Percentiles rank a stretch among this genome's conserved stretches.
phyloP scores from a whole-genome alignment of 2,113 vertebrate genomes.

The Phalacrocorax brasilianus region DNA sequence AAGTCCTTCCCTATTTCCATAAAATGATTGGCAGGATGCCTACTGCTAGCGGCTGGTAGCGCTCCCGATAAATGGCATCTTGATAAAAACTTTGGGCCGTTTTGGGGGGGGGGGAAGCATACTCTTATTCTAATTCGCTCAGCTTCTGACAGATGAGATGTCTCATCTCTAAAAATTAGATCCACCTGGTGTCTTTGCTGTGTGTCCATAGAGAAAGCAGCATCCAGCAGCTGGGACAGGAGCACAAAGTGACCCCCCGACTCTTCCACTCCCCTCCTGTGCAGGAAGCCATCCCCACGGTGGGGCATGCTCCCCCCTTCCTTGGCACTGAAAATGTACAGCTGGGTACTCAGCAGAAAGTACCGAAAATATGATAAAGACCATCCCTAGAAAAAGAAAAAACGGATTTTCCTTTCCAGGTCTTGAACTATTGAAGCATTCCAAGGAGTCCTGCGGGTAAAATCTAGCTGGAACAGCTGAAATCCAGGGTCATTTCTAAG shows the following conservation, averaged over 20 bases:
- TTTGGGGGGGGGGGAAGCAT: not conserved
- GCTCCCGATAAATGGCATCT: conserved; percentile 42
- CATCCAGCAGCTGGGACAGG: not conserved
- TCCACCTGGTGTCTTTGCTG: not conserved
- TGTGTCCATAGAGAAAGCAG: not conserved
- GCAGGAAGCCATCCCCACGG: accelerated
- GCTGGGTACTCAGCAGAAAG: not conserved
- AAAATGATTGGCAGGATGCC: conserved; percentile 64
- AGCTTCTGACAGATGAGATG: conserved; percentile 35
- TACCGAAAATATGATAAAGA: not conserved
- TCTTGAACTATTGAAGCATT: not conserved
- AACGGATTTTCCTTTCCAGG: not conserved
- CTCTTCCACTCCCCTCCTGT: not conserved
- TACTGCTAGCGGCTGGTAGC: not conserved
- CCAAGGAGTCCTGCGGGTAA: not conserved
- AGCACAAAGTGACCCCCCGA: accelerated
- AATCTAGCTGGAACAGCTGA: not conserved
- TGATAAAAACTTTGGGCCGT: conserved; percentile 53
- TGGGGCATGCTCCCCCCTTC: not conserved
- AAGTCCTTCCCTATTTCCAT: conserved; percentile 67
- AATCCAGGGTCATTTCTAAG: not conserved
- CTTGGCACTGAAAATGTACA: not conserved
- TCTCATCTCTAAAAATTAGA: conserved; percentile 29
- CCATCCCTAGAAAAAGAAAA: not conserved
- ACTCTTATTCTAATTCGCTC: conserved; percentile 30